These are phyloP conservation scores for Ctena decussata DNA, from an alignment of 2,888 invertebrate genomes.

Conservation along the genomic window DNA sequence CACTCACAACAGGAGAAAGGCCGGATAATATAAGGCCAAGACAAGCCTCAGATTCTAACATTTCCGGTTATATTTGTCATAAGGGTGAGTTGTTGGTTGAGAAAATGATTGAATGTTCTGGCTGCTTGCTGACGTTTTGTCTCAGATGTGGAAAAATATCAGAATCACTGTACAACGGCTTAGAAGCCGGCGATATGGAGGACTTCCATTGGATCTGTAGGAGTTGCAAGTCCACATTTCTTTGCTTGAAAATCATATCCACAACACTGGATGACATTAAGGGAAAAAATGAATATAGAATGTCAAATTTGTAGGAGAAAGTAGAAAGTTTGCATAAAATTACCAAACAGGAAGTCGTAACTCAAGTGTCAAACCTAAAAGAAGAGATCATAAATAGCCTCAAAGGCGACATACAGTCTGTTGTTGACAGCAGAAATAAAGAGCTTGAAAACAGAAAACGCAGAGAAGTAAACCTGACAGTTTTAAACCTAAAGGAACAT, in stretches of 20 bases:
- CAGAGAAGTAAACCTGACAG: not conserved
- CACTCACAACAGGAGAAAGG: not conserved
- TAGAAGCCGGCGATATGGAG: not conserved
- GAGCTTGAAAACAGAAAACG: not conserved
- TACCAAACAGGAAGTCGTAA: not conserved
- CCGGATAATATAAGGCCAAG: not conserved
- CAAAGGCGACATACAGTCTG: not conserved
- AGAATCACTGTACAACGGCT: not conserved
- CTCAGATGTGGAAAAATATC: not conserved
- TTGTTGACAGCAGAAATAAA: not conserved
- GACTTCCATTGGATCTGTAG: not conserved
- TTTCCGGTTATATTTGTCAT: not conserved
- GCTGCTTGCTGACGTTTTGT: not conserved
- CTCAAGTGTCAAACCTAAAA: not conserved
- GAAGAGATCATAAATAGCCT: not conserved
- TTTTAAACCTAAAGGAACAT: not conserved
- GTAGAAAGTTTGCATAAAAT: not conserved
- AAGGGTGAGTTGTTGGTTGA: not conserved
- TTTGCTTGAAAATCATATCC: not conserved
- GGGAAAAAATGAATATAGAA: not conserved
- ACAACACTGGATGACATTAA: not conserved
- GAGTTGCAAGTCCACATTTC: not conserved
- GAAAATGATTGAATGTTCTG: not conserved
- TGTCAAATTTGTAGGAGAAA: not conserved
- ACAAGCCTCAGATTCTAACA: not conserved